Base-by-base conservation (phyloP, 1,140 invertebrate species). In the Asobara japonica region DNA sequence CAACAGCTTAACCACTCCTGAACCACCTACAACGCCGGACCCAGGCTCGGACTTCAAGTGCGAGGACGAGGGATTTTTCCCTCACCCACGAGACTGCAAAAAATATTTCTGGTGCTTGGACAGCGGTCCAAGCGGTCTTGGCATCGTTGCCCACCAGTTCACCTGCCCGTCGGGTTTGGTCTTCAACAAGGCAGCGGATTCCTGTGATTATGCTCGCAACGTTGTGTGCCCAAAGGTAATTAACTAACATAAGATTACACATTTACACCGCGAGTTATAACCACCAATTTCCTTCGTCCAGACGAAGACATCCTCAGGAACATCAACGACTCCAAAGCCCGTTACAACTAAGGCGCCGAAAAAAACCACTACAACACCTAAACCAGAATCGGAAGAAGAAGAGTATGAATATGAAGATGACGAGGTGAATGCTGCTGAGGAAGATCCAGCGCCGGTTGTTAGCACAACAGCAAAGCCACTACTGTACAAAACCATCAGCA, bases 71-170 rank as follows among this genome's bases (percentile, higher is more conserved):
- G 96, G 96, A 41, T 98, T 98, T 86, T 97, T 93, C 86, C 92
- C 93, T n/a, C 95, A 98, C 87, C 95, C 96, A 0, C 90, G 93
- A 31, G 95, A 97, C 80, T 98, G 96, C 84, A 96, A 96, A 82
- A 97, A 97, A 81, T 98, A 98, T 79, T 97, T 96, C 85, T 97
- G 96, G 96, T 98, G 96, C 84, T 86, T 97, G 48, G 94, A 96
- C 76, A 95, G 94, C 79, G 95, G 95, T 1, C 94, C 95, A 0
- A 94, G 95, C 5, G 94, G 96, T 74, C 88, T 96, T 29, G 96
- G 96, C 51, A 93, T 97, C 51, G 94, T 97, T 18, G 95, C 95
- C 7, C 95, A 97, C 88, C 94, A 96, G 78, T 98, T 98, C 80
- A 97, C 95, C 2, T 98, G 96, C 82, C 96, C 96, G 0, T 95